A percentile compares a stretch with the other conserved stretches of the same genome.
Conservation (phyloP, 2,888 invertebrate species). For the Drosophila colorata region DNA sequence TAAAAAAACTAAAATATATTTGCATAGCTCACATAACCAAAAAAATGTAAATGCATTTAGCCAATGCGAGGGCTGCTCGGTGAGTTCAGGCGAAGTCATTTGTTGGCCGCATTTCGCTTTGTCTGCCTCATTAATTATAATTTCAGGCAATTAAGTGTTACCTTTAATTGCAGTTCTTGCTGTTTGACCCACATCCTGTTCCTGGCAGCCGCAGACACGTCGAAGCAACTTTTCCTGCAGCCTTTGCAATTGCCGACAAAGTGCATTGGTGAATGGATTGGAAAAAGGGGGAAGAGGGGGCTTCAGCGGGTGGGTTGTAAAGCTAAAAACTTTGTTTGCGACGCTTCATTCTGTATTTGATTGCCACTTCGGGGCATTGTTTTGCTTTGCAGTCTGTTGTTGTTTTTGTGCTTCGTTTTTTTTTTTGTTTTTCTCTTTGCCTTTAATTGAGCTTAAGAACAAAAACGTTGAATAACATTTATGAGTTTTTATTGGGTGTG, state of each 20-base stretch:
- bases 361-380: constrained; percentile 39
- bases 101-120: constrained; percentile 13
- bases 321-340: constrained; percentile 33
- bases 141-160: constrained; percentile 54
- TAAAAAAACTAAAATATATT: no score
- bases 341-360: constrained; percentile 38
- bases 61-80: constrained; percentile 3
- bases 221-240: constrained; percentile 16
- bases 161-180: constrained; percentile 49
- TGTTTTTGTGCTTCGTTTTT: constrained; percentile 8
- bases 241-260: constrained; percentile 36
- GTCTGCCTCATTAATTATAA: constrained; percentile 60
- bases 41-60: constrained; percentile 1
- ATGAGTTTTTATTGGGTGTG: constrained; percentile 35
- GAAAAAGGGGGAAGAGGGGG: not conserved
- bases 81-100: not conserved
- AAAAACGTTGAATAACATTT: constrained; percentile 37
- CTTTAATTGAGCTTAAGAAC: constrained; percentile 36
- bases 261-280: not conserved
- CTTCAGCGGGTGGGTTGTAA: not conserved
- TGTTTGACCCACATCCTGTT: constrained; percentile 58
- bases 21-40: no score
- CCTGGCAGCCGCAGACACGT: constrained; percentile 16
- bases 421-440: not conserved
- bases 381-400: constrained; percentile 35